phyloP scores from a whole-genome alignment of 2,797 vertebrate genomes.

The Hydrophis major region DNA sequence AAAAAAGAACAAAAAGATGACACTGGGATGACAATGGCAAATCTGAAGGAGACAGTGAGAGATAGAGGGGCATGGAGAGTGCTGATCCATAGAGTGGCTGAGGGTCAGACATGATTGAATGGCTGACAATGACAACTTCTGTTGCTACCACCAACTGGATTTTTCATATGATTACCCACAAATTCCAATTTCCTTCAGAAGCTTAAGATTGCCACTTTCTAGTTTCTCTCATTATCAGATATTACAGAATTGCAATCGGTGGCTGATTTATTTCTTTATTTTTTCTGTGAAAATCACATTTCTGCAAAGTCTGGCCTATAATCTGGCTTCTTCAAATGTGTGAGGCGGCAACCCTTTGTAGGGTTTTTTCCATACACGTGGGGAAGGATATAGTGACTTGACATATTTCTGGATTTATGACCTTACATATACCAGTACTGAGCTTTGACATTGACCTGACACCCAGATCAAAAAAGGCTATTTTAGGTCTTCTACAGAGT shows the following conservation, averaged over 20 bases:
- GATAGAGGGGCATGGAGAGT: neutral
- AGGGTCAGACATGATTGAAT: neutral
- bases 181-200: neutral
- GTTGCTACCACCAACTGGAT: conserved; percentile 10
- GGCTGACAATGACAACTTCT: neutral
- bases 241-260: neutral
- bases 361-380: no score
- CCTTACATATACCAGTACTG: neutral
- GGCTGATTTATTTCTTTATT: neutral
- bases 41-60: neutral
- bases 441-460: neutral
- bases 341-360: no score
- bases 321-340: neutral
- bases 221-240: neutral
- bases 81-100: neutral
- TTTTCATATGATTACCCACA: neutral
- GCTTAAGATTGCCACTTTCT: neutral
- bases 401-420: neutral
- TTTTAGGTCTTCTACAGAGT: neutral
- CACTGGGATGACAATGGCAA: neutral
- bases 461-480: neutral
- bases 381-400: neutral
- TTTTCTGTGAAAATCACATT: neutral
- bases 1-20: neutral
- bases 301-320: neutral